Conservation (phyloP, 2,888 invertebrate genomes). For the Ceratothoa steindachneri region DNA sequence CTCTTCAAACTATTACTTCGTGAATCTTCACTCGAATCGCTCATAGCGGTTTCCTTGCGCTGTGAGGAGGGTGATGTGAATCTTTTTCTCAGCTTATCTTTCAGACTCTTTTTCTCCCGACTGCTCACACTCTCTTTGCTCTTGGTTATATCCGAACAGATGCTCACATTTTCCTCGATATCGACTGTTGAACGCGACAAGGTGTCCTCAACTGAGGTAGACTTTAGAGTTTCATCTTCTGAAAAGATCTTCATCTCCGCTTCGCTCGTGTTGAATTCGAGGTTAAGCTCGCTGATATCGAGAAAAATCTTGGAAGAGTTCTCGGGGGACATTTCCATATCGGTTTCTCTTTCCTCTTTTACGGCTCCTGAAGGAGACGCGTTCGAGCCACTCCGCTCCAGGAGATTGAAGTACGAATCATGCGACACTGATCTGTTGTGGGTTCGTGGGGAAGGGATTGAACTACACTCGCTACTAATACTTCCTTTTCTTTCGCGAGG, state of each 20-base stretch:
- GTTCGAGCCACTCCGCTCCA: conserved; percentile 57
- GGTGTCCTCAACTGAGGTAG: conserved; percentile 48
- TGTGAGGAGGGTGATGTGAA: conserved; percentile 40
- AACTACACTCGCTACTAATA: conserved; percentile 31
- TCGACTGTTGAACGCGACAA: conserved; percentile 31
- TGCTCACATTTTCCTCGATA: conserved; percentile 37
- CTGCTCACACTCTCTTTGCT: conserved; percentile 42
- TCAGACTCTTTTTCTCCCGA: conserved; percentile 38
- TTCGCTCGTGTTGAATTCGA: conserved; percentile 45
- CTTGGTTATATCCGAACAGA: conserved; percentile 35
- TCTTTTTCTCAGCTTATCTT: conserved; percentile 36
- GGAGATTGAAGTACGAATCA: conserved; percentile 82
- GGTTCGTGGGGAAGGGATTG: conserved; percentile 48
- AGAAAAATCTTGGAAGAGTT: conserved; percentile 30
- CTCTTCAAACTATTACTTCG: conserved; percentile 38
- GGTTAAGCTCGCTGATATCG: conserved; percentile 38
- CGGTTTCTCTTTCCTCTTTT: conserved; percentile 41
- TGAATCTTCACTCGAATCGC: conserved; percentile 37
- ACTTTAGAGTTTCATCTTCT: conserved; percentile 70
- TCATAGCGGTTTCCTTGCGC: conserved; percentile 28
- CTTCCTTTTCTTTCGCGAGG: conserved; percentile 9
- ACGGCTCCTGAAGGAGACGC: conserved; percentile 32
- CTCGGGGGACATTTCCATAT: conserved; percentile 28
- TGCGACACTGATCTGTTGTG: conserved; percentile 70
- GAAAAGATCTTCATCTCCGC: conserved; percentile 77